Percentiles rank a stretch among this genome's conserved stretches.
Evolutionary conservation across 2,113 vertebrate species (phyloP).

Genomic region (Amphiprion percula): DNA sequence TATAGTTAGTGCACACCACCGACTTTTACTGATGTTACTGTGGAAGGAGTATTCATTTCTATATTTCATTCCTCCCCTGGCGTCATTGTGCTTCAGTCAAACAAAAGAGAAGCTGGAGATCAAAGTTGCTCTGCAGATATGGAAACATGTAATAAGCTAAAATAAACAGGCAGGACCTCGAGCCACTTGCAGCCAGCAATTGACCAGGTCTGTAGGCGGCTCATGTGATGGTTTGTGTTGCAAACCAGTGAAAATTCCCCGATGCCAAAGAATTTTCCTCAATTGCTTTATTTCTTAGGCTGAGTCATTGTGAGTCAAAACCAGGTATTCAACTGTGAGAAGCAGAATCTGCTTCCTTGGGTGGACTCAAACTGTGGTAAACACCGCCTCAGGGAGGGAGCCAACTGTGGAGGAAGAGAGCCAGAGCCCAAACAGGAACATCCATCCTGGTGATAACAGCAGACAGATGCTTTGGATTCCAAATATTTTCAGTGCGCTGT

Average conservation of each 20-base stretch:
- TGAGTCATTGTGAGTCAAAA: too few species aligned
- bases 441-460: conserved; percentile 39
- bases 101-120: conserved; percentile 1
- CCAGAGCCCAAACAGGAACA: conserved; percentile 23
- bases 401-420: neutral
- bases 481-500: conserved; percentile 79
- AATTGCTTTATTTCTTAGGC: too few species aligned
- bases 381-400: conserved; percentile 16
- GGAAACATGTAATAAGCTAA: conserved; percentile 16
- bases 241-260: too few species aligned
- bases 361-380: conserved; percentile 6
- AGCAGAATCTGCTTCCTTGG: neutral
- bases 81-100: neutral
- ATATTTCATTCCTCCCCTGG: neutral
- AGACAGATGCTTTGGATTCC: conserved; percentile 86
- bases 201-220: too few species aligned
- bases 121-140: neutral
- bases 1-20: neutral
- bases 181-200: conserved; percentile 7
- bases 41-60: neutral
- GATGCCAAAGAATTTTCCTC: too few species aligned
- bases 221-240: too few species aligned
- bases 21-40: neutral
- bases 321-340: too few species aligned
- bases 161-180: conserved; percentile 4